A percentile compares a stretch with the other conserved stretches of the same genome.
These are phyloP conservation scores for Panagrolaimus sp. DNA, from an alignment of 1,140 invertebrate genomes.

Conservation along the genomic window DNA sequence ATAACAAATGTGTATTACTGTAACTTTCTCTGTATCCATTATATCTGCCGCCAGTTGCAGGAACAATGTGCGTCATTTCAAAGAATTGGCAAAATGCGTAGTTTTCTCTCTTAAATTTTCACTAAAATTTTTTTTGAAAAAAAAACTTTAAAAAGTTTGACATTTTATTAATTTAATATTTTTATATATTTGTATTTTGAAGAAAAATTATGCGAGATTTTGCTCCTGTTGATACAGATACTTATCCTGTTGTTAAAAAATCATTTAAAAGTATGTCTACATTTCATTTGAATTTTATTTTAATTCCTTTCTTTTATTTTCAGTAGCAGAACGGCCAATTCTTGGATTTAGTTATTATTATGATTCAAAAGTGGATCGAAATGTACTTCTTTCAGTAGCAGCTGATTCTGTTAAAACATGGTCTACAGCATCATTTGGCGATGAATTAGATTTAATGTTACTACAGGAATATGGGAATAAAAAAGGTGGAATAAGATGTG, in stretches of 20 bases:
- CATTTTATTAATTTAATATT: too few species aligned
- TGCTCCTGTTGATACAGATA: neutral
- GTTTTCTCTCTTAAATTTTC: too few species aligned
- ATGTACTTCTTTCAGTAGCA: neutral
- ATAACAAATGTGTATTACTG: too few species aligned
- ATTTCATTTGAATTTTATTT: neutral
- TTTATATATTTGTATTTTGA: too few species aligned
- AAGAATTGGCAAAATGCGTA: too few species aligned
- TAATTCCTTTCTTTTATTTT: neutral
- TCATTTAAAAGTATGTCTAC: neutral
- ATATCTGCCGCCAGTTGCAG: too few species aligned
- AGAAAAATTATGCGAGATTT: neutral
- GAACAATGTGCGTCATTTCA: too few species aligned
- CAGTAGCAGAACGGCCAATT: neutral
- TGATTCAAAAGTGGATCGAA: neutral
- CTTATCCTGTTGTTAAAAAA: neutral
- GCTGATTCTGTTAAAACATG: neutral
- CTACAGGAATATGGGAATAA: neutral
- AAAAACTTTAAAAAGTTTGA: too few species aligned
- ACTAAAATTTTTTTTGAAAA: too few species aligned
- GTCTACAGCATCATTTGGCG: neutral
- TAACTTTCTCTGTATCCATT: too few species aligned
- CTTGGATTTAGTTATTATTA: neutral
- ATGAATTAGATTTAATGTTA: neutral
- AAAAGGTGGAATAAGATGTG: neutral